phyloP scores from a whole-genome alignment of 2,113 vertebrate species.

The Xenopus laevis region DNA sequence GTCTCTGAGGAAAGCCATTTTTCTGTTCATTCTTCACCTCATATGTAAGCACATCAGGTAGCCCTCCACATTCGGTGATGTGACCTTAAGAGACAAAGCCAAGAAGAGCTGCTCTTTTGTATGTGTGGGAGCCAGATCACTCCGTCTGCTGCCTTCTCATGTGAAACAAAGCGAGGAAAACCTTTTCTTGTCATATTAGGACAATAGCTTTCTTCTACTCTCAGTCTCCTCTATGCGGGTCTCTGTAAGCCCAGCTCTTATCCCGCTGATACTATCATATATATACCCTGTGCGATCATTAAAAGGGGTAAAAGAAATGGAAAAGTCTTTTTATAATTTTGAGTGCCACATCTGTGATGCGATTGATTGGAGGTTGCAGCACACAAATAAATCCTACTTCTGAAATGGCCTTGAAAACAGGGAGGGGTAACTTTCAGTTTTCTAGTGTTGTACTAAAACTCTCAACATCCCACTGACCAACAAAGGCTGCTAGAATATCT shows the following conservation, averaged over 20 bases:
- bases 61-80: conserved; percentile 18
- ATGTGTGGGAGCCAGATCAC: conserved; percentile 18
- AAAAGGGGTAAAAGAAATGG: too few relatives aligned
- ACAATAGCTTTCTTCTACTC: background rate
- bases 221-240: background rate
- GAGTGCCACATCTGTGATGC: too few relatives aligned
- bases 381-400: too few relatives aligned
- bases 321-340: too few relatives aligned
- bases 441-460: too few relatives aligned
- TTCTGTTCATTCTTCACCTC: conserved; percentile 22
- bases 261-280: too few relatives aligned
- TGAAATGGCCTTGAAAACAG: too few relatives aligned
- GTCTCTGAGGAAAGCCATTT: conserved; percentile 29
- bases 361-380: too few relatives aligned
- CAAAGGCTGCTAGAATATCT: too few relatives aligned
- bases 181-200: conserved; percentile 2
- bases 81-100: conserved; percentile 38
- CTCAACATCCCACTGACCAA: too few relatives aligned
- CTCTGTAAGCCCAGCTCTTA: background rate
- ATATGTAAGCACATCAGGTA: conserved; percentile 33
- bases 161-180: conserved; percentile 22
- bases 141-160: conserved; percentile 21
- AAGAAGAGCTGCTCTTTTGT: conserved; percentile 21
- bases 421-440: too few relatives aligned
- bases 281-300: too few relatives aligned